Conservation (phyloP, 2,797 vertebrate species). For the Xenentodon cancila region DNA sequence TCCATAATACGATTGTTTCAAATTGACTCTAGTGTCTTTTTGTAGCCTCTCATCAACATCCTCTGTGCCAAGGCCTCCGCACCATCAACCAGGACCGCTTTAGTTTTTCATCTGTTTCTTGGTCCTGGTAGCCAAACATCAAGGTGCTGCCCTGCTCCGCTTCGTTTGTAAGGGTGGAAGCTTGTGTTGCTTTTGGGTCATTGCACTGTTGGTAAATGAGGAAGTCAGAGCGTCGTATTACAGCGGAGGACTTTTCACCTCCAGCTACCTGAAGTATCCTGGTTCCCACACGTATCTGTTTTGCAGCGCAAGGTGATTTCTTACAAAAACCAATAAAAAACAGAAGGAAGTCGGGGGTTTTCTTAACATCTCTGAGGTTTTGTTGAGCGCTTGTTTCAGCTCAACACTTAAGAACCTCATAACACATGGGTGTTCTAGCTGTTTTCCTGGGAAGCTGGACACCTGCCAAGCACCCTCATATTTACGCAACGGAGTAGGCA, state of each 20-base stretch:
- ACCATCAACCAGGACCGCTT: constrained; percentile 39
- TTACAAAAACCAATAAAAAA: constrained; percentile 18
- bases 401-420: constrained; percentile 31
- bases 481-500: constrained; percentile 43
- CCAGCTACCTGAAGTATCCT: constrained; percentile 31
- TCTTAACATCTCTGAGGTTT: constrained; percentile 39
- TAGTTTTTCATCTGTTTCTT: constrained; percentile 37
- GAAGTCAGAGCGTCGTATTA: constrained; percentile 27
- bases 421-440: constrained; percentile 42
- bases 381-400: constrained; percentile 31
- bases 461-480: constrained; percentile 30
- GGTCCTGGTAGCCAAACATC: constrained; percentile 34
- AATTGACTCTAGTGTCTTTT: background rate
- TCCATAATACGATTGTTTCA: too few relatives aligned
- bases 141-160: constrained; percentile 52
- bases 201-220: constrained; percentile 24
- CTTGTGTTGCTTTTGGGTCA: constrained; percentile 66
- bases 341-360: constrained; percentile 26
- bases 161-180: constrained; percentile 35
- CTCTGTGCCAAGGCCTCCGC: constrained; percentile 20
- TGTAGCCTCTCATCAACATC: constrained; percentile 27
- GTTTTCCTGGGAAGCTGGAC: constrained; percentile 47
- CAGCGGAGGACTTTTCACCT: constrained; percentile 24
- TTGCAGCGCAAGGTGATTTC: constrained; percentile 31
- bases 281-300: constrained; percentile 8